Evolutionary conservation across 2,797 vertebrate species (phyloP).

Genomic region (Ara ararauna): DNA sequence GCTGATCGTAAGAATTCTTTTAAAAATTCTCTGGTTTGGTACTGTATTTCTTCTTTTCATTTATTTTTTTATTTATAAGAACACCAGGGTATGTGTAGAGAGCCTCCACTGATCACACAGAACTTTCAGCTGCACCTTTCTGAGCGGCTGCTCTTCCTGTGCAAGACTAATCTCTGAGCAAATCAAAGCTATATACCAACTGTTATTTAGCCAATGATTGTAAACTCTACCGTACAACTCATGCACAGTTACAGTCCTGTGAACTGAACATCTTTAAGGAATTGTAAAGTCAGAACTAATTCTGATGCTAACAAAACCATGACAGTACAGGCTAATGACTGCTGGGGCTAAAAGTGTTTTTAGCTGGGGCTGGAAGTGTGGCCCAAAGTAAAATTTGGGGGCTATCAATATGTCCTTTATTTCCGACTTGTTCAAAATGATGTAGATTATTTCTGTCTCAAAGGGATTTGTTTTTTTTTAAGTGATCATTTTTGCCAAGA

Average conservation of each 20-base stretch:
- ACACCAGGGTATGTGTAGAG: background rate
- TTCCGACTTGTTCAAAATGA: background rate
- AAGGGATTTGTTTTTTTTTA: background rate
- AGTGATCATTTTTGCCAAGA: background rate
- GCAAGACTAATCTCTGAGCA: background rate
- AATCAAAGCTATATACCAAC: background rate
- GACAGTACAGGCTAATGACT: background rate
- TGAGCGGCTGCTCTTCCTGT: background rate
- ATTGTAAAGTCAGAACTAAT: background rate
- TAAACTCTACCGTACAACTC: background rate
- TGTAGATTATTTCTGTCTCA: background rate
- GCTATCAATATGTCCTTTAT: background rate
- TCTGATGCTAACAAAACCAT: background rate
- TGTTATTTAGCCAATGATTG: background rate
- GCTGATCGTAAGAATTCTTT: constrained; percentile 89
- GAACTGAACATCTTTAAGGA: background rate
- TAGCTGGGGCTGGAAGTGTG: background rate
- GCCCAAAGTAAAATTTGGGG: background rate
- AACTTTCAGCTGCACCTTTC: background rate
- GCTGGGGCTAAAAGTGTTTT: background rate
- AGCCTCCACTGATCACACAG: background rate
- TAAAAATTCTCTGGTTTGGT: background rate
- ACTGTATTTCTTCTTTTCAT: background rate
- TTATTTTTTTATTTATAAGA: background rate
- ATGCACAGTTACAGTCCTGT: background rate